phyloP scores from a whole-genome alignment of 2,113 vertebrate genomes.

The Chloebia gouldiae region DNA sequence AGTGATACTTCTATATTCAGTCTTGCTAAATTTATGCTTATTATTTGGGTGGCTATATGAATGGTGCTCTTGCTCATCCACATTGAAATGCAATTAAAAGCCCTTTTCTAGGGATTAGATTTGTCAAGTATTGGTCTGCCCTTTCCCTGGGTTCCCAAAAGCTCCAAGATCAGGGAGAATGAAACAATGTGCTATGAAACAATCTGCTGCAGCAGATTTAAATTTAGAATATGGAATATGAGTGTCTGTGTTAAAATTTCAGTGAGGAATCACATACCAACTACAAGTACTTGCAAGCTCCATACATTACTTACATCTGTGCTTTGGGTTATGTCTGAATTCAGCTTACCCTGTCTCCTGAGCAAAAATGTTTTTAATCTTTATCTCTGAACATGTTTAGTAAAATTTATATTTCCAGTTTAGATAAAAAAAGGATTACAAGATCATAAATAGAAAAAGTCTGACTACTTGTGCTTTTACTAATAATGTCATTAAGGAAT shows the following conservation, averaged over 20 bases:
- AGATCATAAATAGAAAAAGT: background rate
- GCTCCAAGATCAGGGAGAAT: background rate
- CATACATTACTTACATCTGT: background rate
- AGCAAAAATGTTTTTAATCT: background rate
- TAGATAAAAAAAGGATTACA: background rate
- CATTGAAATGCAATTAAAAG: slow-evolving; percentile 46
- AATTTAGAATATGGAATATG: background rate
- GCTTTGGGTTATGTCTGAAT: background rate
- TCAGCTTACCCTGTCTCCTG: background rate
- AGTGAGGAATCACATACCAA: background rate
- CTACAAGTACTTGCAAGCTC: background rate
- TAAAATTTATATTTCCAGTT: background rate
- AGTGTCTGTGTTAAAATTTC: background rate
- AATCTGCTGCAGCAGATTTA: background rate
- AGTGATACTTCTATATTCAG: slow-evolving; percentile 70
- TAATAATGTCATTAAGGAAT: background rate
- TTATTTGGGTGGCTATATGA: slow-evolving; percentile 49
- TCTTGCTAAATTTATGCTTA: slow-evolving; percentile 65
- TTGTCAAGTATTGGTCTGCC: background rate
- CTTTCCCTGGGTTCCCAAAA: background rate
- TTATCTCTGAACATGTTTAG: background rate
- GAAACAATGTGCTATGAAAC: background rate
- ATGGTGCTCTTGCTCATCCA: slow-evolving; percentile 23
- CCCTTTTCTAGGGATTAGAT: background rate
- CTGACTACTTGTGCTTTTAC: background rate